phyloP scores from a whole-genome alignment of 2,888 invertebrate genomes.

The Diaphora mendica region DNA sequence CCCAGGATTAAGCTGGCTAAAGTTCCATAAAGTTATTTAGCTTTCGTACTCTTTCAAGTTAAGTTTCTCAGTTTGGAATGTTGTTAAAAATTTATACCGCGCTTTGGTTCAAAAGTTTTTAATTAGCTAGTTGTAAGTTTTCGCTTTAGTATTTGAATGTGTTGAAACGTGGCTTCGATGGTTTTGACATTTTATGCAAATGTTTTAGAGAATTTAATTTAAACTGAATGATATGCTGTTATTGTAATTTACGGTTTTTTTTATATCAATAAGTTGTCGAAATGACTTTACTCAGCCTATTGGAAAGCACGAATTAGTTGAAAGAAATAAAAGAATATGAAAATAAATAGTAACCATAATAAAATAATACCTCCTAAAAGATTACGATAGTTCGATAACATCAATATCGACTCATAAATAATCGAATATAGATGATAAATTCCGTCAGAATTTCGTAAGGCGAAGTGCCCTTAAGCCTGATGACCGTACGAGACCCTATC shows the following conservation, averaged over 20 bases:
- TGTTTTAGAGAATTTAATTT: not conserved
- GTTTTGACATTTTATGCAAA: conserved; percentile 25
- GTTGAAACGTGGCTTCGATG: conserved; percentile 13
- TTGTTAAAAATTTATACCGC: conserved; percentile 46
- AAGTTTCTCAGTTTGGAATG: conserved; percentile 41
- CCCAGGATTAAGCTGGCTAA: conserved; percentile 14
- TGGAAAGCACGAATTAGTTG: too few relatives aligned
- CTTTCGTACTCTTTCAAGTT: conserved; percentile 22
- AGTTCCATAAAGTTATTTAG: conserved; percentile 22
- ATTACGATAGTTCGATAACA: conserved; percentile 25
- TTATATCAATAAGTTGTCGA: too few relatives aligned
- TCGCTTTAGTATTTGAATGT: conserved; percentile 27
- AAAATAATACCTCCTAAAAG: not conserved
- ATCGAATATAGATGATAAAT: conserved; percentile 51
- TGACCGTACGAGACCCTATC: conserved; percentile 47
- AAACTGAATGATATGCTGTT: not conserved
- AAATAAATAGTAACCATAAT: not conserved
- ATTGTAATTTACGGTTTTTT: too few relatives aligned
- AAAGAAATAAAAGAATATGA: not conserved
- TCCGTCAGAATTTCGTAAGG: conserved; percentile 36
- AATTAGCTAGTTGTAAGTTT: conserved; percentile 44
- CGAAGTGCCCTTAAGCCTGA: conserved; percentile 42
- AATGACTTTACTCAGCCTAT: too few relatives aligned
- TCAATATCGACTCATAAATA: conserved; percentile 38
- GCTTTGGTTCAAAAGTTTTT: conserved; percentile 47